Conservation (phyloP, 2,113 vertebrate species). For the Corythaixoides concolor region DNA sequence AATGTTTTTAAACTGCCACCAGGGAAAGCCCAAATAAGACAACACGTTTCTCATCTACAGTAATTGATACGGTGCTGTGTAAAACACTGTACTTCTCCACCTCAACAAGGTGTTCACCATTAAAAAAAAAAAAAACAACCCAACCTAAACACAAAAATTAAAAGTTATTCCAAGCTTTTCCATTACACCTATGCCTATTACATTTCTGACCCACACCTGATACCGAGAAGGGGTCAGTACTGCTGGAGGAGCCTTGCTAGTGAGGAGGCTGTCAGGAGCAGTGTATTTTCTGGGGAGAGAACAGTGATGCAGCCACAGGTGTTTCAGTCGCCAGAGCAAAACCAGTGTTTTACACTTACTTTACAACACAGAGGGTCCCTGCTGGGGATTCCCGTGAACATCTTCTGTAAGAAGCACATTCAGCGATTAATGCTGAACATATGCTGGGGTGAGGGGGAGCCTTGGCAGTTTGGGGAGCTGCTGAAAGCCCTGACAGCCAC, state of each 20-base stretch:
- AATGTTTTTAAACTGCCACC: background rate
- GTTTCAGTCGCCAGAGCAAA: background rate
- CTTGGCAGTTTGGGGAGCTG: too few relatives aligned
- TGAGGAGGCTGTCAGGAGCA: background rate
- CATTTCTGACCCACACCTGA: background rate
- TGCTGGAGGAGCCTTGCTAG: background rate
- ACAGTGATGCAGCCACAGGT: accelerated
- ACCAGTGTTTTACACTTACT: background rate
- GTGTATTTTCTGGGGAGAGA: background rate
- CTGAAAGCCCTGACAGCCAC: accelerated
- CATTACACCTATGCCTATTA: background rate
- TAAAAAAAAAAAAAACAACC: background rate
- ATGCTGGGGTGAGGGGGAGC: too few relatives aligned
- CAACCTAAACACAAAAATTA: background rate
- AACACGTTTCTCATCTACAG: accelerated
- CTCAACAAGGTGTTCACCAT: background rate
- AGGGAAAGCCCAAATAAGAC: background rate
- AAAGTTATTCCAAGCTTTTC: background rate
- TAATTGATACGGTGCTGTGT: accelerated
- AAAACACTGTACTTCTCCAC: background rate
- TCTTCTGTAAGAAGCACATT: accelerated
- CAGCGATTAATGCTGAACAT: too few relatives aligned
- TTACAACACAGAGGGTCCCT: background rate
- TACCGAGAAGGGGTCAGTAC: background rate
- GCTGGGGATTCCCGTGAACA: too few relatives aligned